phyloP scores from a whole-genome alignment of 2,888 invertebrate species.

The Andrena bucephala region DNA sequence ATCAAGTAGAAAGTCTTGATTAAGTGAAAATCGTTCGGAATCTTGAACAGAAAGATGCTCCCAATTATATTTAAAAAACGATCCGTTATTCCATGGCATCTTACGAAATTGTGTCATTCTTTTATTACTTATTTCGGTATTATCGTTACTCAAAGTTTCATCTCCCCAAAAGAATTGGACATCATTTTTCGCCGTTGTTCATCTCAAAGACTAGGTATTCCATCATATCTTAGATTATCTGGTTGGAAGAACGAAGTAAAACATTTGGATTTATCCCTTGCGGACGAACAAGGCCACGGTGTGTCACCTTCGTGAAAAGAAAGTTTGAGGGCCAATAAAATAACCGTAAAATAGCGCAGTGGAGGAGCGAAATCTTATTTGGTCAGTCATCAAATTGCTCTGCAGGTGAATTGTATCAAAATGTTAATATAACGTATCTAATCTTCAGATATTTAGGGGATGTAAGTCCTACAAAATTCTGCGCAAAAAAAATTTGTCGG shows the following conservation, averaged over 20 bases:
- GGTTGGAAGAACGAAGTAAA: constrained; percentile 9
- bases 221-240: constrained; percentile 14
- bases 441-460: background rate
- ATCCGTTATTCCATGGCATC: no score
- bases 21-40: no score
- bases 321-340: background rate
- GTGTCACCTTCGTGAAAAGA: background rate
- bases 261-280: constrained; percentile 9
- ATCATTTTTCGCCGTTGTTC: background rate
- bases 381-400: background rate
- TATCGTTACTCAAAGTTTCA: background rate
- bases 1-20: no score
- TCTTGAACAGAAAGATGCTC: no score
- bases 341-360: background rate
- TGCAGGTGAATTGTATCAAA: background rate
- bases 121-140: background rate
- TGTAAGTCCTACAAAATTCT: background rate
- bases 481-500: background rate
- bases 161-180: background rate
- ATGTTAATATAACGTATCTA: background rate
- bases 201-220: background rate
- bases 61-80: background rate
- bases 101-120: background rate
- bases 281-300: background rate
- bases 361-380: no score